Conservation (phyloP, 2,113 vertebrate species). For the Gambusia holbrooki region DNA sequence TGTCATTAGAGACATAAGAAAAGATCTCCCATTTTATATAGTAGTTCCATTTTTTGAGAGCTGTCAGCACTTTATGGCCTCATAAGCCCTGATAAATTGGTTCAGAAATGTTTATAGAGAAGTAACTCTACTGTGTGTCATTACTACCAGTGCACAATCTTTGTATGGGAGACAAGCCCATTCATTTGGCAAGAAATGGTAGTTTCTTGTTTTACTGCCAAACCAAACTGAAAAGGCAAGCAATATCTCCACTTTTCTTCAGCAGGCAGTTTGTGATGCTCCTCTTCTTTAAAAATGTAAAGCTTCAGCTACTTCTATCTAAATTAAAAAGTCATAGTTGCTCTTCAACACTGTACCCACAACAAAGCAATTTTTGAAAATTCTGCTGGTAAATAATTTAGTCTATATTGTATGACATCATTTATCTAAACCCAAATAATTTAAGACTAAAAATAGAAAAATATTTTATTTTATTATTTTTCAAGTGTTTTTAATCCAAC, state of each 20-base stretch:
- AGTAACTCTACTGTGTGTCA: slow-evolving; percentile 33
- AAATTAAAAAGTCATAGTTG: too few relatives aligned
- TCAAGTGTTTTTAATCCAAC: neutral
- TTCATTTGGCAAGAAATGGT: slow-evolving; percentile 34
- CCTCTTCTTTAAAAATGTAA: neutral
- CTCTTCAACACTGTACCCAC: too few relatives aligned
- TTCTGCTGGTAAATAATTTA: too few relatives aligned
- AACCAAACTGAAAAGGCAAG: slow-evolving; percentile 33
- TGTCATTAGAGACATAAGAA: slow-evolving; percentile 9
- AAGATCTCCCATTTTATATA: slow-evolving; percentile 16
- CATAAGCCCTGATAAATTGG: slow-evolving; percentile 52
- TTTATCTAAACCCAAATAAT: neutral
- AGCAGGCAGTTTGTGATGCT: neutral
- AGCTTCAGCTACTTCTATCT: too few relatives aligned
- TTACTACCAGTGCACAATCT: slow-evolving; percentile 9
- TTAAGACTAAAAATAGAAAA: slow-evolving; percentile 3
- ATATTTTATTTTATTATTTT: fast-evolving
- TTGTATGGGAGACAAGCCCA: slow-evolving; percentile 34
- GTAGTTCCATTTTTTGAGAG: slow-evolving; percentile 29
- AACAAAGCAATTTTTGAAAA: too few relatives aligned
- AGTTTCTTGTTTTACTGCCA: slow-evolving; percentile 33
- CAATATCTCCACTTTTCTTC: slow-evolving; percentile 11
- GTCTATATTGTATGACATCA: too few relatives aligned
- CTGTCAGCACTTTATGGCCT: slow-evolving; percentile 46
- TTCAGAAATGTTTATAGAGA: slow-evolving; percentile 64